phyloP scores from a whole-genome alignment of 2,113 vertebrate species.

The Cyanistes caeruleus region DNA sequence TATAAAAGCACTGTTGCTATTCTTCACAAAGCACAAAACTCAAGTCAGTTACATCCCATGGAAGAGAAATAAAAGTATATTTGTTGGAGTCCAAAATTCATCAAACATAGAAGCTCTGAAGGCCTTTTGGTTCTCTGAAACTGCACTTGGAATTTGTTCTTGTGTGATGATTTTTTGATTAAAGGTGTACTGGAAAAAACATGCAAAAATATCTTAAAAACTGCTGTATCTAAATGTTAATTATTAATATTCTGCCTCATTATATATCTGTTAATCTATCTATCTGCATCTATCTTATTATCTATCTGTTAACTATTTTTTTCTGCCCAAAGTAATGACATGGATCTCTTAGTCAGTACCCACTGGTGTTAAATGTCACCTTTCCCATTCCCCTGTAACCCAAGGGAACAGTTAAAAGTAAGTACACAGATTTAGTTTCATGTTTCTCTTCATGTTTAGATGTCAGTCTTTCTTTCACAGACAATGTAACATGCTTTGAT shows the following conservation, averaged over 20 bases:
- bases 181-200: background rate
- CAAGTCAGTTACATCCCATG: background rate
- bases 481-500: background rate
- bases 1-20: background rate
- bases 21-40: background rate
- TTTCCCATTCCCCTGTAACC: background rate
- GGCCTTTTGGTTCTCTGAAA: background rate
- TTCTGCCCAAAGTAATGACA: background rate
- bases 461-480: background rate
- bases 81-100: background rate
- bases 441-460: background rate
- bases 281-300: background rate
- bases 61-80: background rate
- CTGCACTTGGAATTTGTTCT: background rate
- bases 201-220: background rate
- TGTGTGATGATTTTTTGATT: background rate
- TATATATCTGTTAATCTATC: background rate
- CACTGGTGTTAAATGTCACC: background rate
- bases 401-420: background rate
- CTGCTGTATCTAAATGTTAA: background rate
- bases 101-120: background rate
- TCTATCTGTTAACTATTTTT: background rate
- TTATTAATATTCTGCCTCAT: background rate
- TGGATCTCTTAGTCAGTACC: background rate
- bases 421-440: background rate